Percentiles rank a stretch among this genome's conserved stretches.
phyloP scores from a whole-genome alignment of 2,797 vertebrate species.

The Chelonia mydas region DNA sequence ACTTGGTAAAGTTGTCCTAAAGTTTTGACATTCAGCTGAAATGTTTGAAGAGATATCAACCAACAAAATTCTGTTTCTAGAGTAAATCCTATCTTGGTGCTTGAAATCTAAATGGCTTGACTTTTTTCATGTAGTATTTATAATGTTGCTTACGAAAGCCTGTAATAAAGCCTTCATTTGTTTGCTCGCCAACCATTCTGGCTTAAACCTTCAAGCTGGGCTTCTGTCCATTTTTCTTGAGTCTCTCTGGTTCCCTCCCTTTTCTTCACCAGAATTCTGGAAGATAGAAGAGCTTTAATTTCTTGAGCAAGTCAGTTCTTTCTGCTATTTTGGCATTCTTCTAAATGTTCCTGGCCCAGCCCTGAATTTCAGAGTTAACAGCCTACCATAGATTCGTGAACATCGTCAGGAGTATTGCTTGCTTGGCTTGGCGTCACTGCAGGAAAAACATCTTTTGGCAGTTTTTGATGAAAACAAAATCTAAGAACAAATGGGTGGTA shows the following conservation, averaged over 20 bases:
- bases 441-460: conserved; percentile 48
- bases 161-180: conserved; percentile 63
- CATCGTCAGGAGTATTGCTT: conserved; percentile 20
- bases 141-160: conserved; percentile 74
- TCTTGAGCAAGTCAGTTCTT: conserved; percentile 77
- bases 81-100: conserved; percentile 59
- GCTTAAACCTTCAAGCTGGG: conserved; percentile 74
- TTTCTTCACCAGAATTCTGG: conserved; percentile 73
- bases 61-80: conserved; percentile 54
- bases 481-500: conserved; percentile 57
- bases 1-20: conserved; percentile 49
- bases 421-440: conserved; percentile 21
- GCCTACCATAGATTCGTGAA: conserved; percentile 46
- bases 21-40: conserved; percentile 59
- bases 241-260: conserved; percentile 71
- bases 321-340: conserved; percentile 47
- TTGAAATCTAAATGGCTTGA: conserved; percentile 66
- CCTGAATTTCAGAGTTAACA: conserved; percentile 64
- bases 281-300: conserved; percentile 77
- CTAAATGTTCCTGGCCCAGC: conserved; percentile 63
- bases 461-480: conserved; percentile 59
- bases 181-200: conserved; percentile 74
- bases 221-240: conserved; percentile 74
- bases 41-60: conserved; percentile 63
- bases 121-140: conserved; percentile 77